Base-by-base conservation (phyloP, 2,113 vertebrate genomes). In the Puma concolor region DNA sequence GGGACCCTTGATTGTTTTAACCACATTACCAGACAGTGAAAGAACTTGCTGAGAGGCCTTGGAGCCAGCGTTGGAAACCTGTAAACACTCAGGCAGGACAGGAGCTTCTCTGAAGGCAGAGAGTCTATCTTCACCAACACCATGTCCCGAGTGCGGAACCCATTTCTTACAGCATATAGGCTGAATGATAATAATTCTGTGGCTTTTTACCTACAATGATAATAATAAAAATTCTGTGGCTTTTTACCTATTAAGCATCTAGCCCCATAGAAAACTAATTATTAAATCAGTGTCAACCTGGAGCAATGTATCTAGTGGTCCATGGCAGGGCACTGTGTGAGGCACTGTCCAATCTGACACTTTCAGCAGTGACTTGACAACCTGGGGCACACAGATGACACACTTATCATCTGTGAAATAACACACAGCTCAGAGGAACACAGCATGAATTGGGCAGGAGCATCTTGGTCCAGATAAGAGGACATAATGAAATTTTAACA, bases 1-100 rank as follows among this genome's bases (percentile, higher is more conserved):
- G 66, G 38, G 63, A 31, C 4, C 10, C 21, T 67, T 16, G 9
- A 1, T 23, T 52, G 7, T 87, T 91, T 63, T 44, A 41, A 91
- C 16, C 17, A 36, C 7, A 71, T 15, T 60, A n/a, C 54, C 76
- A 36, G 27, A 23, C 25, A 31, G 17, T 38, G 21, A 77, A 44
- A 67, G 82, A 27, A n/a, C 31, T 4, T n/a, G 12, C 36, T 14
- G 19, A 64, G 90, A 81, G 38, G 38, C 29, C 84, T 29, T 16
- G 1, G 60, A 44, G 38, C 13, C 16, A 6, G 5, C 33, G 12
- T 2, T 7, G 69, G 60, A 60, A 90, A 29, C 7, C 54, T 15
- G 21, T 2, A n/a, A 80, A 29, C 6, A 0, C 33, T 33, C 7
- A 21, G 9, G 31, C 64, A n/a, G 31, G 23, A 36, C 0, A 0